Evolutionary conservation across 2,113 vertebrate species (phyloP).

Genomic region (Rhagologus leucostigma): DNA sequence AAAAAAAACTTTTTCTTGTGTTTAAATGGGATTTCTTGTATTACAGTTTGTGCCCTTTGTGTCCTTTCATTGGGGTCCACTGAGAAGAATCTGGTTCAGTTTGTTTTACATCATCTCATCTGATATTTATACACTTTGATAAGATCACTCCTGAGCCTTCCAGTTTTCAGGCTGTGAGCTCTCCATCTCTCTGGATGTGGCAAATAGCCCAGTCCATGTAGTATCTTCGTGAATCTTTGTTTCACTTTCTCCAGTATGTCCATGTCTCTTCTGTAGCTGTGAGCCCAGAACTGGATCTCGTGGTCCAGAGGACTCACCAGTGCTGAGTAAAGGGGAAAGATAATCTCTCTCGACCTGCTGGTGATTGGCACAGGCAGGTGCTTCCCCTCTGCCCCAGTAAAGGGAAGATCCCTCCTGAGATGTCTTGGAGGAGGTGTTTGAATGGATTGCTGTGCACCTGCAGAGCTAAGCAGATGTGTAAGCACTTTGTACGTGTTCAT

Average conservation of each 20-base stretch:
- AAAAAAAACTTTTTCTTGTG: rapidly evolving
- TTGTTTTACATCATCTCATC: neutral
- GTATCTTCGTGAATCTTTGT: neutral
- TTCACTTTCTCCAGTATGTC: neutral
- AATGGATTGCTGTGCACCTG: neutral
- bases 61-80: neutral
- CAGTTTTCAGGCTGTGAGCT: neutral
- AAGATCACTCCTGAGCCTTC: neutral
- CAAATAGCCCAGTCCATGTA: neutral
- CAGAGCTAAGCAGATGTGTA: neutral
- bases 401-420: neutral
- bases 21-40: neutral
- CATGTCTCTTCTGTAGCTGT: neutral
- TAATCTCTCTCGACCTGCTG: neutral
- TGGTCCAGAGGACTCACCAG: neutral
- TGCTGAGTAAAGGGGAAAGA: neutral
- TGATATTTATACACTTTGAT: neutral
- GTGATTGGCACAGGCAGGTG: neutral
- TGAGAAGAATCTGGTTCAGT: neutral
- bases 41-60: neutral
- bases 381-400: neutral
- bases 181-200: neutral
- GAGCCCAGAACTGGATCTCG: neutral
- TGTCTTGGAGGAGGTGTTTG: neutral
- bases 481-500: neutral